Evolutionary conservation across 2,888 invertebrate genomes (phyloP), one percentile per base, ranked within the genome.

Genomic region (Asteroscopus sphinx): DNA sequence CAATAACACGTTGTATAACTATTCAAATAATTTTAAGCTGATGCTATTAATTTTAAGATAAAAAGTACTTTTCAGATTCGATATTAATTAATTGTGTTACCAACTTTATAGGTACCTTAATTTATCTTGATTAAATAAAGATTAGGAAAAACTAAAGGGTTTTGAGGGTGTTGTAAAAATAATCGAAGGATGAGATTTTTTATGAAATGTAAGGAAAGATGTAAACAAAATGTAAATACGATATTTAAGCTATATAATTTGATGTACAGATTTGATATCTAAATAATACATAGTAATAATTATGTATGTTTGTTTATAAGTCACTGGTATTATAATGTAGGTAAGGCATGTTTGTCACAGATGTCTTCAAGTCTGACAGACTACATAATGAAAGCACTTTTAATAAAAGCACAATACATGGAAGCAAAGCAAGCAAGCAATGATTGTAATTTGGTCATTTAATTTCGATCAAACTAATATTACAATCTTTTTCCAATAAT

Each of bases 241-340:
- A 42, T 25, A 8, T 40, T 3, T 42, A 52, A 26, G 42, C 47
- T 35, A 47, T 52, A 47, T 32, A 44, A 52, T 37, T 59, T 15
- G 33, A 33, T 64, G 67, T 64, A 64, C 59, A 64, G 42, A 35
- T 47, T 63, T 37, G 28, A 37, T 44, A 47, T 47, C 41, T 44
- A 9, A 35, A 33, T 63, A 25, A n/a, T 33, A 33, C 0, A 9
- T 9, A n/a, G 17, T 33, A 33, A 13, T 39, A 28, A 9, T 45
- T 11, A 35, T 54, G 25, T 25, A 26, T 36, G 16, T 45, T 30
- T 36, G 16, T 45, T 30, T 35, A 11, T 55, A 35, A 45, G 8
- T 33, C 6, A 42, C 16, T 42, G 17, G 16, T 37, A 55, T 32
- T 28, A 13, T 35, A 45, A 12, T 17, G 7, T 32, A 32, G n/a